Evolutionary conservation across 2,113 vertebrate genomes (phyloP), one percentile per base, ranked within the genome.

Genomic region (Colaptes auratus): DNA sequence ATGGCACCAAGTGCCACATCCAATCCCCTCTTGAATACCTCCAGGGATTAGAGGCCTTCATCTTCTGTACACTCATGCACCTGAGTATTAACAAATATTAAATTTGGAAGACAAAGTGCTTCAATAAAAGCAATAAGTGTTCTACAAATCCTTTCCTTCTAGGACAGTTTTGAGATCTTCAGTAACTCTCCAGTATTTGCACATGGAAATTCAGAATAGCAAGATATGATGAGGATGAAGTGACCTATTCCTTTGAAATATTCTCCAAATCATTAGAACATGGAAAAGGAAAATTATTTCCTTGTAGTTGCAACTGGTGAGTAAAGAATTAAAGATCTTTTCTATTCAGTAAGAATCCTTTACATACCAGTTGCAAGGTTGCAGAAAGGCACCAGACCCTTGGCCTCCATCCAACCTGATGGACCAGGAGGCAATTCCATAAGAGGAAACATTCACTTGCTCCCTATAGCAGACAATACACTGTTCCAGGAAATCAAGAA

Each of bases 201-300:
- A 67, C 31, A 88, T 44, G 21, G 18, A 71, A 86, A 74, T 24
- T 30, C 65, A 61, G 20, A 89, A 64, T 2, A 46, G 5, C n/a
- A 75, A 88, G 56, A 27, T 53, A 15, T 15, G 2, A 53, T 60
- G 27, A 82, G 55, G 25, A 52, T 44, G 33, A 74, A 83, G 17
- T 35, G 59, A 64, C 8, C 7, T 44, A 30, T 24, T 72, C 33
- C 19, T 12, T 88, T 0, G 0, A 21, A 74, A 53, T 10, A 20
- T 65, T 83, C 11, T 20, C 46, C 25, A 88, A 70, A 50, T 4
- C 13, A 55, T 10, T 35, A 73, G 4, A 73, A 67, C 33, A 15
- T 3, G 85, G 39, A 89, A 72, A 89, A 77, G 2, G 18, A 69
- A 83, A 86, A 58, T 27, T 13, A 60, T 7, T 75, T 82, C 35